phyloP scores from a whole-genome alignment of 2,797 vertebrate genomes.

The Morus bassanus region DNA sequence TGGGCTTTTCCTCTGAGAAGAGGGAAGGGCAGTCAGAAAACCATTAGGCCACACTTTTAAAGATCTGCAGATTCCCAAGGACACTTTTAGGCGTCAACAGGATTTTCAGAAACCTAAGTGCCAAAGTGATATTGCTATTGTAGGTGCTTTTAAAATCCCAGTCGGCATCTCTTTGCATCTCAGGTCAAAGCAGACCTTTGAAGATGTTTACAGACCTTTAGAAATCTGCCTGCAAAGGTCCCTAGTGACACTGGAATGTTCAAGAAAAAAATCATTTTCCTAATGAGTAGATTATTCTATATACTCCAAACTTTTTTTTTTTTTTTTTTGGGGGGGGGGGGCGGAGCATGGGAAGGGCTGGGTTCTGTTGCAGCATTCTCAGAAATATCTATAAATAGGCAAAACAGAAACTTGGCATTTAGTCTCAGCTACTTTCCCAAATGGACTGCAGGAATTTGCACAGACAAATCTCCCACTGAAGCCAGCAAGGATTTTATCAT shows the following conservation, averaged over 20 bases:
- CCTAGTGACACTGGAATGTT: background rate
- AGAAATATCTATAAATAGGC: background rate
- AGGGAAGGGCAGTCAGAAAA: background rate
- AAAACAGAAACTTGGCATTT: background rate
- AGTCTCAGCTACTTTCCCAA: background rate
- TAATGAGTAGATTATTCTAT: background rate
- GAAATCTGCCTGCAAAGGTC: background rate
- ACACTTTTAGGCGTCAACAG: background rate
- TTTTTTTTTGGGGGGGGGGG: too few relatives aligned
- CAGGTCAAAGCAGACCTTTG: background rate
- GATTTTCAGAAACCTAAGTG: background rate
- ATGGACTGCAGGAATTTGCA: background rate
- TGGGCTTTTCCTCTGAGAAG: background rate
- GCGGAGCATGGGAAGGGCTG: background rate
- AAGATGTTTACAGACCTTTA: background rate
- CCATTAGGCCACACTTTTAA: background rate
- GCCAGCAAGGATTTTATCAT: background rate
- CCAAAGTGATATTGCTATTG: background rate
- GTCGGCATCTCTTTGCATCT: background rate
- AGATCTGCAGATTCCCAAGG: background rate
- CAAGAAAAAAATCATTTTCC: background rate
- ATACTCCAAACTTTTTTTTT: too few relatives aligned
- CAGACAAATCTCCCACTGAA: background rate
- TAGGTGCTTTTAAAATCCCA: background rate
- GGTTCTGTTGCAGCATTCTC: background rate